phyloP scores from a whole-genome alignment of 2,113 vertebrate genomes.

The Clarias magur region DNA sequence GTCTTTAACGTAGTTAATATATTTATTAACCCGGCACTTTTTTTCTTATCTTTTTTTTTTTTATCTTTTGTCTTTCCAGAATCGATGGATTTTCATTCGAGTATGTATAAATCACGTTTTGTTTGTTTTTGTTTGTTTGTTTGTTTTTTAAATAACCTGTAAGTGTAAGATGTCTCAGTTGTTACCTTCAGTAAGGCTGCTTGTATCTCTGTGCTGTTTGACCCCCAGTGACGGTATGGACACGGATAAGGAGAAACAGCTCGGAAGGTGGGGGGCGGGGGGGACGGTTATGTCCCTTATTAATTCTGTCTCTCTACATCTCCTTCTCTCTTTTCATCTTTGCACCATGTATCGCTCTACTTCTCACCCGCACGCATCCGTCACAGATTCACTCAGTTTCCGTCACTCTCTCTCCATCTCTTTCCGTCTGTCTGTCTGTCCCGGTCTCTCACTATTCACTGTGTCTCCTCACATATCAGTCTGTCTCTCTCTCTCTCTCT shows the following conservation, averaged over 20 bases:
- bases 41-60: slow-evolving; percentile 56
- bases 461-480: too few species aligned
- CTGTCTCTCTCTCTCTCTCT: too few species aligned
- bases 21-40: neutral
- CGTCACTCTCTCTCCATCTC: too few species aligned
- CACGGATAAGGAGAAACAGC: slow-evolving; percentile 93
- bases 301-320: too few species aligned
- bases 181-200: neutral
- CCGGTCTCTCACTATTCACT: too few species aligned
- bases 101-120: slow-evolving; percentile 74
- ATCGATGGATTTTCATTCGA: slow-evolving; percentile 93
- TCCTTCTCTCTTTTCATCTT: too few species aligned
- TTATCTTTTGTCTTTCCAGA: slow-evolving; percentile 78
- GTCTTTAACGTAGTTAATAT: neutral
- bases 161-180: neutral
- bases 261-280: slow-evolving; percentile 79
- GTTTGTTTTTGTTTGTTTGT: neutral
- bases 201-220: neutral
- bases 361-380: too few species aligned
- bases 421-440: too few species aligned
- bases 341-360: too few species aligned
- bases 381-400: too few species aligned
- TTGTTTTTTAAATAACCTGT: neutral
- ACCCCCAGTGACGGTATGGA: slow-evolving; percentile 89
- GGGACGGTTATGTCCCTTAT: too few species aligned